Percentiles rank a stretch among this genome's conserved stretches.
These are phyloP conservation scores for Cephonodes hylas DNA, from an alignment of 2,888 invertebrate genomes.

Conservation along the genomic window DNA sequence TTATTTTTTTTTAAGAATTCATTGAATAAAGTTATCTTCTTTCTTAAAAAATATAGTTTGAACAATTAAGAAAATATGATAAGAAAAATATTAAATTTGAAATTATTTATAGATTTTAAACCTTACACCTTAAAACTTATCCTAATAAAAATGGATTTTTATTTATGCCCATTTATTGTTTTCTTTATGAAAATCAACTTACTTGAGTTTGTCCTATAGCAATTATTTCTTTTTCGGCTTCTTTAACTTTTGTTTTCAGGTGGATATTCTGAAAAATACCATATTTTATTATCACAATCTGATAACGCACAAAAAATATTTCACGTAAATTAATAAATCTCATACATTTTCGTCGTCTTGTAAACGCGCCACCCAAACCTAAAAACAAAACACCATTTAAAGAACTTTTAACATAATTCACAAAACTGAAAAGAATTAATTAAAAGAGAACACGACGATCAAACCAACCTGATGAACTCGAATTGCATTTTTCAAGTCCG, in stretches of 20 bases:
- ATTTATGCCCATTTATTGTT: too few relatives aligned
- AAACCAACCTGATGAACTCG: slow-evolving; percentile 82
- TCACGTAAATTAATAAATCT: slow-evolving; percentile 14
- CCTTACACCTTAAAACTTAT: too few relatives aligned
- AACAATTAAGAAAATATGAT: too few relatives aligned
- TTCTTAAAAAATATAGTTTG: too few relatives aligned
- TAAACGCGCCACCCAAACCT: slow-evolving; percentile 80
- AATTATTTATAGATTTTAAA: too few relatives aligned
- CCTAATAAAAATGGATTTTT: too few relatives aligned
- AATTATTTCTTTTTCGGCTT: slow-evolving; percentile 82
- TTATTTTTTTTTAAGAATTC: too few relatives aligned
- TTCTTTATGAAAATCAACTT: slow-evolving; percentile 54
- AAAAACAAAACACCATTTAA: slow-evolving; percentile 36
- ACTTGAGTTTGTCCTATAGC: slow-evolving; percentile 82
- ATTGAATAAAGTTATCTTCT: too few relatives aligned
- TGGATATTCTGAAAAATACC: slow-evolving; percentile 70
- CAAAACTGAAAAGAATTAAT: not conserved
- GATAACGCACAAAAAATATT: slow-evolving; percentile 12
- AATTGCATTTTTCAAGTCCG: slow-evolving; percentile 83
- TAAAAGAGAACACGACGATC: slow-evolving; percentile 19
- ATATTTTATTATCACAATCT: slow-evolving; percentile 19
- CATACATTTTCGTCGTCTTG: slow-evolving; percentile 81
- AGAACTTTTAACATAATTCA: slow-evolving; percentile 15
- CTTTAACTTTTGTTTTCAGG: slow-evolving; percentile 77
- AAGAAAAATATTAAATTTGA: too few relatives aligned